Evolutionary conservation across 2,113 vertebrate species (phyloP).

Genomic region (Hipposideros armiger): DNA sequence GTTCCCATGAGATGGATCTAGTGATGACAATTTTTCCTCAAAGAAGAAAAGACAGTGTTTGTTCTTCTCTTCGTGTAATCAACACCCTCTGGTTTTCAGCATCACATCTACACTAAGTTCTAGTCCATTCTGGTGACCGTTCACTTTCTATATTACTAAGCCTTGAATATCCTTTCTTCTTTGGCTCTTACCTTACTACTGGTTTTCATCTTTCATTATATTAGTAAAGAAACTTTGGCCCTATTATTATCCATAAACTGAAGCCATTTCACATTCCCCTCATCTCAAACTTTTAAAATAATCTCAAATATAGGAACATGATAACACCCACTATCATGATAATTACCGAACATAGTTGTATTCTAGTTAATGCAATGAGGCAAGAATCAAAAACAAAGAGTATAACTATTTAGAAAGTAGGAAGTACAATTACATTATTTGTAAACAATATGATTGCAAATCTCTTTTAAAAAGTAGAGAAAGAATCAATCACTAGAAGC

Average conservation of each 20-base stretch:
- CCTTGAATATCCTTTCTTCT: slow-evolving; percentile 13
- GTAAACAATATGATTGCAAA: not conserved
- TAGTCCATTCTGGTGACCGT: not conserved
- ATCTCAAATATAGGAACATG: not conserved
- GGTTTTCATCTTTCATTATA: slow-evolving; percentile 21
- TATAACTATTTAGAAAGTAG: not conserved
- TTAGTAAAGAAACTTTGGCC: not conserved
- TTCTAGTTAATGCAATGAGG: not conserved
- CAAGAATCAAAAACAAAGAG: slow-evolving; percentile 23
- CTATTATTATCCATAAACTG: not conserved
- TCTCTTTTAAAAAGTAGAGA: not conserved
- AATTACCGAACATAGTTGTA: not conserved
- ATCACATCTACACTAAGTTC: not conserved
- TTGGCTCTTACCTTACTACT: not conserved
- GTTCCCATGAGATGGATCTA: not conserved
- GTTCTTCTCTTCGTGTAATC: not conserved
- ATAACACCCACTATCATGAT: not conserved
- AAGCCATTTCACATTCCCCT: not conserved
- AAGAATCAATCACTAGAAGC: not conserved
- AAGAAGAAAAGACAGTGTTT: not conserved
- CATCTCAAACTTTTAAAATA: slow-evolving; percentile 8
- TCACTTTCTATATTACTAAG: not conserved
- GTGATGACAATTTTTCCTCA: not conserved
- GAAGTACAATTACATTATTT: slow-evolving; percentile 40
- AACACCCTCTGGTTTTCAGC: not conserved